Percentiles rank a stretch among this genome's conserved stretches.
Conservation (phyloP, 2,888 invertebrate genomes). For the Macaria notata region DNA sequence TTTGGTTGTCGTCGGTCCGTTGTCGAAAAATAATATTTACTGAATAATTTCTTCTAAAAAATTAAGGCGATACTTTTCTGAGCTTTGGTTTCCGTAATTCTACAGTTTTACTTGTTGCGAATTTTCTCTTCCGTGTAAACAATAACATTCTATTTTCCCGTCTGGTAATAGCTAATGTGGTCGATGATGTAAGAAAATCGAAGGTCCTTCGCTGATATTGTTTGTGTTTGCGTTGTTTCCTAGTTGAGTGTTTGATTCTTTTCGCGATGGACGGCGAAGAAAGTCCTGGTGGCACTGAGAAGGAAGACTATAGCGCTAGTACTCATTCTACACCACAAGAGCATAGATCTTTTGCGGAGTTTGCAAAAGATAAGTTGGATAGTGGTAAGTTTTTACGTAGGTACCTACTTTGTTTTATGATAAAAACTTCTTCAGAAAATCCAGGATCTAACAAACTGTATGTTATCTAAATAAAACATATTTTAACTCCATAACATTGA, state of each 20-base stretch:
- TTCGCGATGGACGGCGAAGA: slow-evolving; percentile 67
- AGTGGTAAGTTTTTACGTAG: slow-evolving; percentile 56
- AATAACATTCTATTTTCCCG: neutral
- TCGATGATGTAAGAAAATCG: slow-evolving; percentile 78
- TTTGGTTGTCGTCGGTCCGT: neutral
- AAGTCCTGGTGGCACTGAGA: slow-evolving; percentile 57
- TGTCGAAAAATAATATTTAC: no score
- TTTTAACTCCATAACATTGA: no score
- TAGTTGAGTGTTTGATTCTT: slow-evolving; percentile 34
- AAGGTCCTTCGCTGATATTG: slow-evolving; percentile 51
- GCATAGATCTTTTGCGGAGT: slow-evolving; percentile 74
- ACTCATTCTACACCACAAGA: slow-evolving; percentile 74
- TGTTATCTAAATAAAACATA: no score
- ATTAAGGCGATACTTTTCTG: no score
- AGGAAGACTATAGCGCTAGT: slow-evolving; percentile 70
- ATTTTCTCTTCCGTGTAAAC: neutral
- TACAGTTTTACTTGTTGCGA: neutral
- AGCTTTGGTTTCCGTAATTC: no score
- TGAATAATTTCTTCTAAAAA: no score
- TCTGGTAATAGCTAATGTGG: slow-evolving; percentile 48
- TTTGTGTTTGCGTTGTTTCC: slow-evolving; percentile 50
- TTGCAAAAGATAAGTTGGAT: slow-evolving; percentile 76
- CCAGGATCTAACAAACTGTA: no score
- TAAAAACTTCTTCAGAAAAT: no score
- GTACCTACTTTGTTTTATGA: no score